Base-by-base conservation (phyloP, 2,113 vertebrate species). In the Notarius lentiginosus region DNA sequence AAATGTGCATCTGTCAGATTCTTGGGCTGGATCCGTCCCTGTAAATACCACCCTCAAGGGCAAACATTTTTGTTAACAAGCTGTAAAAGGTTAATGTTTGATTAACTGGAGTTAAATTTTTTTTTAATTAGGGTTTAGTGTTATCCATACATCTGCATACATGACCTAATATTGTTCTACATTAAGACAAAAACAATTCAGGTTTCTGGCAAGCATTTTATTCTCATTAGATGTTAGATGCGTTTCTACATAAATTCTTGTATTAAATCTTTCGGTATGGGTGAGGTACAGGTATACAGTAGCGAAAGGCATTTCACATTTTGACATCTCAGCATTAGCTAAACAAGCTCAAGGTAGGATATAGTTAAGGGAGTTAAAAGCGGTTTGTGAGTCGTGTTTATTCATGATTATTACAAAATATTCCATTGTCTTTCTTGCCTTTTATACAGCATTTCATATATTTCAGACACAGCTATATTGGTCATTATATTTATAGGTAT, bases 291-390 rank as follows among this genome's bases (percentile, higher is more conserved):
- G 30, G 56, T 81, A 63, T 53, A 87, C 79, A 75, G 82, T 73
- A 80, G 88, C 87, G 90, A 92, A 92, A 91, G 92, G 90, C 90
- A 30, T 83, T 61, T 63, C 81, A 85, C 76, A 75, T 91, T 91
- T 93, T 89, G 90, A 92, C 87, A 92, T 89, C 12, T 81, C 87
- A 83, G 66, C 83, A 89, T 82, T 76, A 82, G 76, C 88, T 87
- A 55, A 66, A 70, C 63, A 68, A 20, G 0, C 22, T 56, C 14
- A 60, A 22, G 24, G 49, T 34, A 76, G 18, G 17, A 79, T 65
- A 65, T 55, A 30, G 17, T 27, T 22, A 22, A 79, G 60, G 17
- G n/a, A 55, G 73, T 55, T 27, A 30, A 79, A 53, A 66, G 61
- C 11, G 2, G 12, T 11, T 49, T 7, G 27, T 15, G 73, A 77